Base-by-base conservation (phyloP, 2,888 invertebrate species). In the Lypha dubia region DNA sequence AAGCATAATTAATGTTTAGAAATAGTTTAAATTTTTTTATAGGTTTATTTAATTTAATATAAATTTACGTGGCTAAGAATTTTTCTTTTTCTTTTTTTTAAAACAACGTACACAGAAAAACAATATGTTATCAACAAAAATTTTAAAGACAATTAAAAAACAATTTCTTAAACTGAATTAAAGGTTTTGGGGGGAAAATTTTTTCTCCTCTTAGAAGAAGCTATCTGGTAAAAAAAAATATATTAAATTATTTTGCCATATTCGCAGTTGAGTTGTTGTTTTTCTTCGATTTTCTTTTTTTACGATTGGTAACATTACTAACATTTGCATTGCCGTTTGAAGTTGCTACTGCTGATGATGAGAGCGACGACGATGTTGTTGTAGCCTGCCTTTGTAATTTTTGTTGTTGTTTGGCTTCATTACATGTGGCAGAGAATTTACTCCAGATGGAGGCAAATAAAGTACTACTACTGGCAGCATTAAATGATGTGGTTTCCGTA, bases 201-300 rank as follows among this genome's bases (percentile, higher is more conserved):
- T n/a, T n/a, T n/a, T n/a, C n/a, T n/a, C n/a, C n/a, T 56, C 17
- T 20, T 67, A 41, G 51, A 62, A 49, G 49, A 49, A 58, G 56
- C 65, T 60, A 15, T 56, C 58, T 49, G 41, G 41, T 11, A 65
- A 76, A 70, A 70, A 71, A 63, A 41, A 28, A 11, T 44, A 24
- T 15, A 24, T 46, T 56, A 1, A 49, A 60, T 84, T 63, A 84
- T 79, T 81, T 84, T 81, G 80, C 56, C 71, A 73, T 62, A 73
- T 80, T 80, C 60, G 73, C 67, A 73, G 80, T 28, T 49, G 60
- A 46, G 41, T 71, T 76, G 1, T 38, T 87, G 82, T 88, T 89
- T 65, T 89, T 90, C 81, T 89, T 91, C 4, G 88, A 88, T 87
- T 90, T 90, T 85, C 91, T 89, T 85, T 90, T 90, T 85, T 89